phyloP scores from a whole-genome alignment of 2,797 vertebrate genomes.

The Chrosomus eos region DNA sequence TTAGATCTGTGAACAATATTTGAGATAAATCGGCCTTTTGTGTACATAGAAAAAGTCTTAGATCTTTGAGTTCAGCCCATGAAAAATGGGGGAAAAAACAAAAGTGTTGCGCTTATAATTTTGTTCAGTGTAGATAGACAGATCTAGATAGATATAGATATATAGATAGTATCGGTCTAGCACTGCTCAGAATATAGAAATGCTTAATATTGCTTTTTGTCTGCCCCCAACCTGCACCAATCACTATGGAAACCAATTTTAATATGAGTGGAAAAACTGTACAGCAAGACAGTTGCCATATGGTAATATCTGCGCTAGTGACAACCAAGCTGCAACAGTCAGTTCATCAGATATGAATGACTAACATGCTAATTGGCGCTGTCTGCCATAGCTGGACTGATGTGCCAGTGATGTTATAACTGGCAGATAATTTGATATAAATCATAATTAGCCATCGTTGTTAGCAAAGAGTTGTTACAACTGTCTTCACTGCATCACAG shows the following conservation, averaged over 20 bases:
- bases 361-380: conserved; percentile 48
- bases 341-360: conserved; percentile 43
- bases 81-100: no score
- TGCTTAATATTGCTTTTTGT: conserved; percentile 32
- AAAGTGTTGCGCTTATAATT: no score
- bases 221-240: conserved; percentile 64
- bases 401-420: conserved; percentile 40
- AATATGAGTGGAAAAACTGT: conserved; percentile 56
- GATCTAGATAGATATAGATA: background rate
- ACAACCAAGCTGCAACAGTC: conserved; percentile 43
- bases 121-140: background rate
- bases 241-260: conserved; percentile 82
- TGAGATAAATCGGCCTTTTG: no score
- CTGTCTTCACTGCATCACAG: conserved; percentile 26
- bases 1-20: no score
- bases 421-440: conserved; percentile 40
- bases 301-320: conserved; percentile 56
- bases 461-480: conserved; percentile 25
- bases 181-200: conserved; percentile 54
- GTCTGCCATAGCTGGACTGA: conserved; percentile 33
- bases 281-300: conserved; percentile 59
- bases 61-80: no score
- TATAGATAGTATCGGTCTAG: background rate
- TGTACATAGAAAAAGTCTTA: no score
- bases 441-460: conserved; percentile 31